Evolutionary conservation across 37 sponge, comb jelly and placozoan genomes (phyloP).

Genomic region (Ephydatia muelleri): DNA sequence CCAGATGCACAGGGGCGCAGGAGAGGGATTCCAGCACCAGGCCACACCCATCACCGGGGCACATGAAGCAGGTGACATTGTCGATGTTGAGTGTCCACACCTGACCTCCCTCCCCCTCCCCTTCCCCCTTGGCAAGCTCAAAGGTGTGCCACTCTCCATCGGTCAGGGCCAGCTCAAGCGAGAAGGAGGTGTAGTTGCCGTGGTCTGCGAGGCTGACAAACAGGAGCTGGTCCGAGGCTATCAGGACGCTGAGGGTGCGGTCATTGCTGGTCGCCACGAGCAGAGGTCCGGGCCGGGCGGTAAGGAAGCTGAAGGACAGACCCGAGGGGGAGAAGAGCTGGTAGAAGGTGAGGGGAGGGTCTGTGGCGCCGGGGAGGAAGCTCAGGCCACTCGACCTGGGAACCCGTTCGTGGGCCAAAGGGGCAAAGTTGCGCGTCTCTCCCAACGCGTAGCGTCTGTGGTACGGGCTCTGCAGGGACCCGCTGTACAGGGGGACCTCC

Average conservation of each 20-base stretch:
- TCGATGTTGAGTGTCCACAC: slow-evolving; percentile 4
- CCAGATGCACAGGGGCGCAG: too few species aligned
- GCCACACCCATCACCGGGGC: neutral
- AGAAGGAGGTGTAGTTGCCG: too few species aligned
- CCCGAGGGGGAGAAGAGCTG: too few species aligned
- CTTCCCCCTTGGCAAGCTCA: neutral
- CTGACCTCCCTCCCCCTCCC: neutral
- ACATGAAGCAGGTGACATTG: neutral
- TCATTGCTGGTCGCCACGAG: too few species aligned
- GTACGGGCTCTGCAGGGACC: slow-evolving; percentile 9
- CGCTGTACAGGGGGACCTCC: slow-evolving; percentile 18
- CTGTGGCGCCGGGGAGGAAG: neutral
- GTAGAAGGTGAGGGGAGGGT: too few species aligned
- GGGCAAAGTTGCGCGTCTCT: slow-evolving; percentile 14
- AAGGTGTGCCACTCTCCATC: slow-evolving; percentile 38
- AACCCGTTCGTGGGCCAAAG: neutral
- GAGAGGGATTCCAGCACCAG: too few species aligned
- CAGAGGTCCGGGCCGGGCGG: too few species aligned
- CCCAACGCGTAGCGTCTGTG: slow-evolving; percentile 15
- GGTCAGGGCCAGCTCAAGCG: neutral
- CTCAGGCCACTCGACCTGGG: neutral
- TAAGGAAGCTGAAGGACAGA: too few species aligned
- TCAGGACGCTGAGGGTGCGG: too few species aligned
- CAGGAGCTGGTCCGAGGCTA: too few species aligned
- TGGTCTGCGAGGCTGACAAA: too few species aligned